A percentile compares a stretch with the other conserved stretches of the same genome.
Conservation (phyloP, 2,113 vertebrate species). For the Cairina moschata region DNA sequence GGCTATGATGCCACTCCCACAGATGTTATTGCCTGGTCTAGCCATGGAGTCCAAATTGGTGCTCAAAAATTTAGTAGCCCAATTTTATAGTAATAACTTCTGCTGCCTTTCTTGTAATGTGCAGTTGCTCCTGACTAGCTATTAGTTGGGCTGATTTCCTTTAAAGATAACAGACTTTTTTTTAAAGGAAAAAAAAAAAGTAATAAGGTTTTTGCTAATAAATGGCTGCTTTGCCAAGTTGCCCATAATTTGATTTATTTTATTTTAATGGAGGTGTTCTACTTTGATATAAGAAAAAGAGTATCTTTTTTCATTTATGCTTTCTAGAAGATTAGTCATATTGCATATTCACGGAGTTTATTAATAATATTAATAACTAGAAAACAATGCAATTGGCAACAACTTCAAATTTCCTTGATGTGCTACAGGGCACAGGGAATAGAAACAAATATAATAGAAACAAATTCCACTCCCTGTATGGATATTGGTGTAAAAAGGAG, state of each 20-base stretch:
- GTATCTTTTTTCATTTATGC: not conserved
- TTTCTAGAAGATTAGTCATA: not conserved
- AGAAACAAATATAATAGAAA: not conserved
- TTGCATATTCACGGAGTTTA: not conserved
- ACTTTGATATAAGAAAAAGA: not conserved
- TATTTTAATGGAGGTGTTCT: not conserved
- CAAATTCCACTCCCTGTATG: not conserved
- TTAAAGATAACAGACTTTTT: not conserved
- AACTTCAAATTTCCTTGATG: not conserved
- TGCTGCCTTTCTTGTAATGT: not conserved
- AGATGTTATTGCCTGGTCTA: not conserved
- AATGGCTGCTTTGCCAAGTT: not conserved
- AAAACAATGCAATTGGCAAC: not conserved
- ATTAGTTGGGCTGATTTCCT: not conserved
- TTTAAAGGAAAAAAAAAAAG: not conserved
- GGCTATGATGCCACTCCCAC: not conserved
- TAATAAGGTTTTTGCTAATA: not conserved
- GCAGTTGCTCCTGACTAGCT: not conserved
- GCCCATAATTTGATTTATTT: not conserved
- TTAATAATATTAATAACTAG: not conserved
- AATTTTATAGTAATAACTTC: not conserved
- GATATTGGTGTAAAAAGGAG: not conserved
- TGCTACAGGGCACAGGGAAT: not conserved
- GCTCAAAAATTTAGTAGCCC: not conserved
- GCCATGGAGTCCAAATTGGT: not conserved